A percentile compares a stretch with the other conserved stretches of the same genome.
These are phyloP conservation scores for Rotaria sp. DNA, from an alignment of 2,888 invertebrate species.

Conservation along the genomic window DNA sequence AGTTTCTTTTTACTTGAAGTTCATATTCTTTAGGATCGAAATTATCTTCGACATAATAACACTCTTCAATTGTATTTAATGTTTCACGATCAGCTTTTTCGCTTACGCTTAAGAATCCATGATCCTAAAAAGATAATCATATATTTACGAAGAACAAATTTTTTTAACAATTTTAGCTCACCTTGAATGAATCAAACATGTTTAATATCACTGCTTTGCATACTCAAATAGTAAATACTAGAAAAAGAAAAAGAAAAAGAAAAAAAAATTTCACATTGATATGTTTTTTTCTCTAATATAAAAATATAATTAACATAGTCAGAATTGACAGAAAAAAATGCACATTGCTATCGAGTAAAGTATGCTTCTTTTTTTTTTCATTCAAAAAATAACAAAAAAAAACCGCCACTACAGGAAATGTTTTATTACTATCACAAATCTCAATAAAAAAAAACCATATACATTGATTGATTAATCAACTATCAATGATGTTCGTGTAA, in stretches of 20 bases:
- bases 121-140: background rate
- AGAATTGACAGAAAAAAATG: no score
- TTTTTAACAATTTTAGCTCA: background rate
- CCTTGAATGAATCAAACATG: slow-evolving; percentile 13
- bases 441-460: no score
- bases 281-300: background rate
- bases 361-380: background rate
- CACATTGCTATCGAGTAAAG: no score
- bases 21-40: slow-evolving; percentile 3
- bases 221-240: slow-evolving; percentile 11
- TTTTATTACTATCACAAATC: no score
- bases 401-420: no score
- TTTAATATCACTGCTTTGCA: background rate
- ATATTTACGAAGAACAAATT: background rate
- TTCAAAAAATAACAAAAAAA: no score
- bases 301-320: background rate
- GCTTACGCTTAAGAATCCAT: background rate
- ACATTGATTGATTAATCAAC: background rate
- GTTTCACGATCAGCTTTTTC: background rate
- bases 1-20: background rate
- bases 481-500: background rate
- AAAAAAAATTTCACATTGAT: background rate
- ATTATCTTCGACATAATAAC: background rate
- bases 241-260: background rate
- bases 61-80: background rate